Conservation (phyloP, 1,140 invertebrate genomes). For the Polyergus mexicanus region DNA sequence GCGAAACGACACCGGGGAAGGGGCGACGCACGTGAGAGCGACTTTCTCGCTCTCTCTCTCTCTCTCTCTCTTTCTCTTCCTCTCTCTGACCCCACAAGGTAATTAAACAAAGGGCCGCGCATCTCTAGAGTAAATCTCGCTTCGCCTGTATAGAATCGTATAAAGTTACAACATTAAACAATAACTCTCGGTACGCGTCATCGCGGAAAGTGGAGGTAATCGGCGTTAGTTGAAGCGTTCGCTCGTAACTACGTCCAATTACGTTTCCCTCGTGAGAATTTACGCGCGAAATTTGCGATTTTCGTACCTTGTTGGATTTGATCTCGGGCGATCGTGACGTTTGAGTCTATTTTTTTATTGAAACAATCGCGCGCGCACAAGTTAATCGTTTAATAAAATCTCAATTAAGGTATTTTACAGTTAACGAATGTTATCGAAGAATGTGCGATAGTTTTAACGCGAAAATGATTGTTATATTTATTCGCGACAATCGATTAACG, state of each 20-base stretch:
- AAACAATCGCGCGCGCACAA: not conserved
- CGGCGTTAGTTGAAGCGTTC: not conserved
- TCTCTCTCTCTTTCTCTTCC: too few species aligned
- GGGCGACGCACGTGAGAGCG: constrained; percentile 59
- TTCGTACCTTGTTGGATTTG: not conserved
- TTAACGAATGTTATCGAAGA: not conserved
- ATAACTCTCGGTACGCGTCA: not conserved
- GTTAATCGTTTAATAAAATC: not conserved
- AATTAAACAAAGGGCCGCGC: constrained; percentile 21
- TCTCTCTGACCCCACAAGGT: constrained; percentile 50
- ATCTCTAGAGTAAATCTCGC: constrained; percentile 9
- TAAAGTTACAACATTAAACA: not conserved
- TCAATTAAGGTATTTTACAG: not conserved
- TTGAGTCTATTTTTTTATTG: not conserved
- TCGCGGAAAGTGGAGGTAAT: not conserved
- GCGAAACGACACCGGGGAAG: constrained; percentile 30
- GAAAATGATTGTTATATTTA: not conserved
- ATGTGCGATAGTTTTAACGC: not conserved
- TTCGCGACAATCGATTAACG: not conserved
- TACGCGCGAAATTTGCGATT: not conserved
- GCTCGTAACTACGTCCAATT: not conserved
- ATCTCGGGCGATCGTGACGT: not conserved
- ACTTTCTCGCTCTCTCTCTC: not conserved
- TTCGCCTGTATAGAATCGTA: not conserved
- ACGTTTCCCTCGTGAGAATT: not conserved